These are phyloP conservation scores for Cynaeus angustus DNA, from an alignment of 2,888 invertebrate genomes.

Conservation along the genomic window DNA sequence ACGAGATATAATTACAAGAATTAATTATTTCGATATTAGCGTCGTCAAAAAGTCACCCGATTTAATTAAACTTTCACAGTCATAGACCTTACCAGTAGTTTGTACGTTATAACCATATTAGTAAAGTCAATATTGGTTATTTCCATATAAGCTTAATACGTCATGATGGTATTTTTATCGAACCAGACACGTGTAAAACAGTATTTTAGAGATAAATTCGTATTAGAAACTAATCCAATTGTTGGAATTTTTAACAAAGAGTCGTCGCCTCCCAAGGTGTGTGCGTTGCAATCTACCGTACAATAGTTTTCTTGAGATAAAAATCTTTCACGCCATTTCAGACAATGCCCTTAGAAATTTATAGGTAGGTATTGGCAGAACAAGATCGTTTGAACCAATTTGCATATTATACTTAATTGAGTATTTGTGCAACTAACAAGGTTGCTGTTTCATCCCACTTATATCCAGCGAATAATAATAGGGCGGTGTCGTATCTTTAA, in stretches of 20 bases:
- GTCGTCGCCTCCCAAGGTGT: background rate
- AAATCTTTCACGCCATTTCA: slow-evolving; percentile 11
- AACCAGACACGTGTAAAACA: slow-evolving; percentile 44
- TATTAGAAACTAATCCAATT: slow-evolving; percentile 20
- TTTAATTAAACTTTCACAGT: slow-evolving; percentile 47
- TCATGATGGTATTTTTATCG: slow-evolving; percentile 35
- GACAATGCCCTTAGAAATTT: slow-evolving; percentile 14
- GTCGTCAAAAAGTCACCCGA: slow-evolving; percentile 36
- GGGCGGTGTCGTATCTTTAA: slow-evolving; percentile 40
- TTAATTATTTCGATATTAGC: slow-evolving; percentile 28
- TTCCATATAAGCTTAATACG: slow-evolving; percentile 42
- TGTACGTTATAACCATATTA: slow-evolving; percentile 45
- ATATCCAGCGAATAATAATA: slow-evolving; percentile 29
- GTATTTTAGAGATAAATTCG: too few relatives aligned
- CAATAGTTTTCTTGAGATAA: background rate
- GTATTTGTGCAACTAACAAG: slow-evolving; percentile 44
- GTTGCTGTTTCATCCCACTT: slow-evolving; percentile 43
- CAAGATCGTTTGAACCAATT: slow-evolving; percentile 21
- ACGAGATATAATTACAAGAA: slow-evolving; percentile 1
- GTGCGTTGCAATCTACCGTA: background rate
- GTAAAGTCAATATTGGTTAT: slow-evolving; percentile 50
- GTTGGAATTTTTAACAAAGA: background rate
- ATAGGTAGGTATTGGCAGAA: slow-evolving; percentile 23
- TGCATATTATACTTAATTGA: slow-evolving; percentile 30
- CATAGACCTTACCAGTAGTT: slow-evolving; percentile 44